Percentiles rank a stretch among this genome's conserved stretches.
These are phyloP conservation scores for Rhagologus leucostigma DNA, from an alignment of 2,113 vertebrate genomes.

Conservation along the genomic window DNA sequence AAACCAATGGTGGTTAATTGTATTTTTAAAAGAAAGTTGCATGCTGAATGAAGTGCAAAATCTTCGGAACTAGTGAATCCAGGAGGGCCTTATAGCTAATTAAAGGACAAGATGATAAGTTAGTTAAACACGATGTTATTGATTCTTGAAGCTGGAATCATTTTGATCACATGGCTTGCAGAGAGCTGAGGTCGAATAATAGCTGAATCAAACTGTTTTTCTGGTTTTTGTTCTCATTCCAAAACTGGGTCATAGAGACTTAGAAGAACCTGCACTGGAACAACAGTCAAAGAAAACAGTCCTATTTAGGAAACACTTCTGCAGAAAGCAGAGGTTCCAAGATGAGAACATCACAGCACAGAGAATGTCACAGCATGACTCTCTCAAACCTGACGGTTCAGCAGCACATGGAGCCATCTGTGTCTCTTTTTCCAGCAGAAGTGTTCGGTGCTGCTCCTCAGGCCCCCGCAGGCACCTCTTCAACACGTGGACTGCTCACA, in stretches of 20 bases:
- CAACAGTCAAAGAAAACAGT: not conserved
- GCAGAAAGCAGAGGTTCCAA: not conserved
- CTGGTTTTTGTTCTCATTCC: not conserved
- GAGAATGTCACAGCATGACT: not conserved
- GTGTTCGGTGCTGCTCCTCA: not conserved
- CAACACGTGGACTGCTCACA: accelerated
- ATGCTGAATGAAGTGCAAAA: not conserved
- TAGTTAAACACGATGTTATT: not conserved
- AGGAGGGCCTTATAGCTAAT: not conserved
- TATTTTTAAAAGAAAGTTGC: not conserved
- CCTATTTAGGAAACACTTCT: not conserved
- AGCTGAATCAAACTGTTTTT: not conserved
- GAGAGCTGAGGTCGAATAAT: not conserved
- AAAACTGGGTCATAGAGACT: not conserved
- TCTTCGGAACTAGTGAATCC: not conserved
- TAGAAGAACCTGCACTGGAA: not conserved
- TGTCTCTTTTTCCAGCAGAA: not conserved
- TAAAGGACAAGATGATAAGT: not conserved
- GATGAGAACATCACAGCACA: not conserved
- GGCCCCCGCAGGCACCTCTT: not conserved
- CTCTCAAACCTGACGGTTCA: accelerated
- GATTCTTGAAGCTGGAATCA: not conserved
- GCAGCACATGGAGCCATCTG: accelerated
- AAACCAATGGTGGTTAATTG: not conserved
- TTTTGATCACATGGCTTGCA: not conserved